A percentile compares a stretch with the other conserved stretches of the same genome.
These are phyloP conservation scores for Chironomus striatipennis DNA, from an alignment of 1,140 invertebrate species.

Conservation along the genomic window DNA sequence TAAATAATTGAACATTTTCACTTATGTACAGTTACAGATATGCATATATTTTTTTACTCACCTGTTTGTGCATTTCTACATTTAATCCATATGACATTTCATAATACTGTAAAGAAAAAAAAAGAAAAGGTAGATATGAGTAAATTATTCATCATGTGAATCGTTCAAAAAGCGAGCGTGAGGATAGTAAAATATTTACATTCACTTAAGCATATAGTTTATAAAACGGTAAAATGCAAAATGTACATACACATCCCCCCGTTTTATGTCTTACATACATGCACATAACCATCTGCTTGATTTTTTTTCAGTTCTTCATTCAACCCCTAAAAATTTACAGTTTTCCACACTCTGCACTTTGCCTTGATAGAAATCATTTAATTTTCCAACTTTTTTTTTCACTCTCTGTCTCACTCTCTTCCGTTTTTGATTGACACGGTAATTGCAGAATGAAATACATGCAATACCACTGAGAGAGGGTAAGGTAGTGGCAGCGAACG, in stretches of 20 bases:
- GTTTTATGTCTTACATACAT: too few relatives aligned
- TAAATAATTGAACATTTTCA: slow-evolving; percentile 9
- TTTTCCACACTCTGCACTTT: too few relatives aligned
- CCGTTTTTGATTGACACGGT: background rate
- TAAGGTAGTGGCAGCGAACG: too few relatives aligned
- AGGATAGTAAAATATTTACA: background rate
- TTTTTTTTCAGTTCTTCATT: too few relatives aligned
- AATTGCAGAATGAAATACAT: too few relatives aligned
- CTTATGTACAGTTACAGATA: background rate
- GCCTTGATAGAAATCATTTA: too few relatives aligned
- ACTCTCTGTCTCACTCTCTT: background rate
- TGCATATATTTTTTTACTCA: slow-evolving; percentile 46
- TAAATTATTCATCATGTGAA: background rate
- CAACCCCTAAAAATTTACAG: too few relatives aligned
- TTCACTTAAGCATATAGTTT: background rate
- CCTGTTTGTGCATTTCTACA: slow-evolving; percentile 99
- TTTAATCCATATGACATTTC: slow-evolving; percentile 99
- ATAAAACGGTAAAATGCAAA: slow-evolving; percentile 16
- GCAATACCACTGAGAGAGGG: too few relatives aligned
- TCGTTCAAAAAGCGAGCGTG: background rate
- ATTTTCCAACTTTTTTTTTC: background rate
- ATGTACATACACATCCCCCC: background rate
- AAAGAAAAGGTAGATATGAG: slow-evolving; percentile 29
- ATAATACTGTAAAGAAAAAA: slow-evolving; percentile 87
- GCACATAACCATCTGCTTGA: too few relatives aligned